Evolutionary conservation across 1,140 invertebrate genomes (phyloP).

Genomic region (Lepidurus couesii): DNA sequence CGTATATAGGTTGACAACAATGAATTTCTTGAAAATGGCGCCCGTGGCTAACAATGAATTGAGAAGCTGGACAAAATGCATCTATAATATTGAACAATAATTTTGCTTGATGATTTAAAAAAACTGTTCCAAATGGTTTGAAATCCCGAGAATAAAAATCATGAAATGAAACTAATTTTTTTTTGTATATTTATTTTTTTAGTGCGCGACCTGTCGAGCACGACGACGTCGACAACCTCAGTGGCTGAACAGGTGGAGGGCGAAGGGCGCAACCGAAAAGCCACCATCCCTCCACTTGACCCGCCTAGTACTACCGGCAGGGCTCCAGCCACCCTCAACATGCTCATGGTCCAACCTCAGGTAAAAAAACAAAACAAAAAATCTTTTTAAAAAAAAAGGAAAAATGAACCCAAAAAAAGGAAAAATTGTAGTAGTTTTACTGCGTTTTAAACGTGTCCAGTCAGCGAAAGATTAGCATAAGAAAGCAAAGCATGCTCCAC

Average conservation of each 20-base stretch:
- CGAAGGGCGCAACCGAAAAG: neutral
- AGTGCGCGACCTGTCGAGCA: conserved; percentile 2
- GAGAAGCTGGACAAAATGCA: too few species aligned
- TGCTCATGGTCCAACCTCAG: conserved; percentile 3
- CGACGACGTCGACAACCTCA: conserved; percentile 11
- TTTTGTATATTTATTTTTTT: neutral
- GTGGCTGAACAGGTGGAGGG: neutral
- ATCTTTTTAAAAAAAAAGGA: neutral
- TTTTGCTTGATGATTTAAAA: too few species aligned
- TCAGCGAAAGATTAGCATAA: neutral
- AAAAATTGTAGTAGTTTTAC: neutral
- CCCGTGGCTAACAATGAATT: too few species aligned
- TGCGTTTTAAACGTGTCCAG: neutral
- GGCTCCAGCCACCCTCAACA: neutral
- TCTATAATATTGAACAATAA: too few species aligned
- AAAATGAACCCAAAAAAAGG: neutral
- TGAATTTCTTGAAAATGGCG: too few species aligned
- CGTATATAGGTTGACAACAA: too few species aligned
- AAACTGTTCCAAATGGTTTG: too few species aligned
- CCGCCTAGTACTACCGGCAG: neutral
- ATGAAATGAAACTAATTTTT: neutral
- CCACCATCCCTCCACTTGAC: neutral
- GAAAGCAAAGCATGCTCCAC: conserved; percentile 4
- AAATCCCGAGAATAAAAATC: neutral
- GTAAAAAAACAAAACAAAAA: neutral